Conservation (phyloP, 1,140 invertebrate genomes). For the Heliconius congener region DNA sequence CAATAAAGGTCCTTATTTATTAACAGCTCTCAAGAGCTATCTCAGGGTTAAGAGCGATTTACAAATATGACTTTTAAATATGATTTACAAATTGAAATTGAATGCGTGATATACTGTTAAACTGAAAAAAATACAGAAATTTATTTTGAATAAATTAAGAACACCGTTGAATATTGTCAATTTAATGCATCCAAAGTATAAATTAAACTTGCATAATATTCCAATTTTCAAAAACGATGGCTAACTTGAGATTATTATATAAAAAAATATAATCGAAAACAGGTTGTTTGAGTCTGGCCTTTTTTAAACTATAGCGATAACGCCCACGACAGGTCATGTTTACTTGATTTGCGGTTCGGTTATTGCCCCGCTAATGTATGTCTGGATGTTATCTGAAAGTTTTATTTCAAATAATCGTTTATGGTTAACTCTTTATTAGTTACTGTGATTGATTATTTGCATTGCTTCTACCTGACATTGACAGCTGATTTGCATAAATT, state of each 20-base stretch:
- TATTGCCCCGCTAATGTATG: slow-evolving; percentile 39
- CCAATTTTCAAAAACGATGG: slow-evolving; percentile 11
- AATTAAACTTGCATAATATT: slow-evolving; percentile 10
- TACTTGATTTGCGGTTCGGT: slow-evolving; percentile 40
- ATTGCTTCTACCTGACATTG: not conserved
- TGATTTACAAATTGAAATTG: no score
- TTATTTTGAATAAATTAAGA: no score
- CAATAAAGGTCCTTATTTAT: no score
- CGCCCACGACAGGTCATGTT: slow-evolving; percentile 37
- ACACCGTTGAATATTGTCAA: not conserved
- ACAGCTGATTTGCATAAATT: not conserved
- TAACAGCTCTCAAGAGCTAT: no score
- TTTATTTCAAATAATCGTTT: not conserved
- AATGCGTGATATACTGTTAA: no score
- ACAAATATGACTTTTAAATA: no score
- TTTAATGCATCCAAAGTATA: not conserved
- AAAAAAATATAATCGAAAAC: slow-evolving; percentile 31
- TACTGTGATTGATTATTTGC: not conserved
- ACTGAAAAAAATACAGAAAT: no score
- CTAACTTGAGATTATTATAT: slow-evolving; percentile 1
- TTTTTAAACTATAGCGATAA: slow-evolving; percentile 32
- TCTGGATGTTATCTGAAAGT: slow-evolving; percentile 9
- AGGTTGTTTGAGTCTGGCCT: slow-evolving; percentile 30
- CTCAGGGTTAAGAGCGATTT: no score
- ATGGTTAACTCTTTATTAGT: slow-evolving; percentile 2